Base-by-base conservation (phyloP, 1,140 invertebrate species). In the Magallana gigas region DNA sequence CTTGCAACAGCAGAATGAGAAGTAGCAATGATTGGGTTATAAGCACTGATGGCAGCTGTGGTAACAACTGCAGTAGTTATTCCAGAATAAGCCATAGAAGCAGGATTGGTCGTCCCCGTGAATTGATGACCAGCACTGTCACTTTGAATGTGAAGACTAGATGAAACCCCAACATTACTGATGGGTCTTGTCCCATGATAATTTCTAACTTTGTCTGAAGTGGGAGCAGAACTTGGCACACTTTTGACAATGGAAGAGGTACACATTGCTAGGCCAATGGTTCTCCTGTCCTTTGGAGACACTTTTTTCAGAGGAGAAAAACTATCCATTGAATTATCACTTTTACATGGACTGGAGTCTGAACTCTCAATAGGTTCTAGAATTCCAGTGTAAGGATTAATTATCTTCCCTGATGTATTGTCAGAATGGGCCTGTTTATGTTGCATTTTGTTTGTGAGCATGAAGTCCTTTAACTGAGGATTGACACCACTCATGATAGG, bases 311-410 rank as follows among this genome's bases (percentile, higher is more conserved):
- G 59, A 1, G 91, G 91, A 57, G 90, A 90, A 85, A 88, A 82
- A 85, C 90, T 85, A 82, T 91, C 89, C 80, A 89, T 68, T 36
- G 85, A 71, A 83, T 60, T 84, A 58, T 90, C 89, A 90, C 88
- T 91, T 91, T 91, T 92, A 81, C 86, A 80, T 68, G 91, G 92
- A 91, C 90, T 92, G 59, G 86, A 88, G 82, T 93, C 93, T 80
- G 90, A 91, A 87, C 86, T 88, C 84, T 94, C 93, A 81, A 97
- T 96, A 1, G 97, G 97, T 93, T 98, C 98, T 91, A 98, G 94
- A 90, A 97, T 96, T 14, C 97, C 97, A 7, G 97, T 98, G 88
- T 98, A 95, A 6, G 97, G 97, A 95, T 98, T 98, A 58, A 98
- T 97, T 3, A 98, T 96, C 95, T 97, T 97, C 92, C 97, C 93